A percentile compares a stretch with the other conserved stretches of the same genome.
phyloP scores from a whole-genome alignment of 2,888 invertebrate genomes.

The Cylloceria caligata region DNA sequence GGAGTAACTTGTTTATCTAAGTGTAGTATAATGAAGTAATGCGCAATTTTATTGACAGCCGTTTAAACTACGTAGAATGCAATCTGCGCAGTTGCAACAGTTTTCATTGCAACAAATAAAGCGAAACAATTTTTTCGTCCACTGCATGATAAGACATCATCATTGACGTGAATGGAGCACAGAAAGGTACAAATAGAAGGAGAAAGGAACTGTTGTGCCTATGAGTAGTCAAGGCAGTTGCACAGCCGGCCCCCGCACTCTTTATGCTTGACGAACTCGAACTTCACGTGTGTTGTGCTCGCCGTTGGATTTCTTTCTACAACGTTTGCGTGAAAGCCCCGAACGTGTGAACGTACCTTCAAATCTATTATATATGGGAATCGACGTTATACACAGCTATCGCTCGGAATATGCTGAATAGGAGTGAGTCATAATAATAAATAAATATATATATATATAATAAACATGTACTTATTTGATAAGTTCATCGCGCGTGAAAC shows the following conservation, averaged over 20 bases:
- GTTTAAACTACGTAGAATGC: background rate
- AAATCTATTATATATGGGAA: constrained; percentile 50
- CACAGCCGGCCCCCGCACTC: constrained; percentile 54
- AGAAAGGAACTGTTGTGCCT: constrained; percentile 60
- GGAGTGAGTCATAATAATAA: too few species aligned
- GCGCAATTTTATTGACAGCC: background rate
- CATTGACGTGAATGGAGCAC: constrained; percentile 48
- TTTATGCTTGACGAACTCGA: constrained; percentile 67
- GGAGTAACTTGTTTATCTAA: background rate
- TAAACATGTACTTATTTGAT: constrained; percentile 23
- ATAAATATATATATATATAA: too few species aligned
- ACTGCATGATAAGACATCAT: constrained; percentile 56
- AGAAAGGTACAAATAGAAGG: constrained; percentile 46
- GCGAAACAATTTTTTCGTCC: constrained; percentile 36
- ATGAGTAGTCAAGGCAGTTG: constrained; percentile 63
- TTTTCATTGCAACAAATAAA: constrained; percentile 30
- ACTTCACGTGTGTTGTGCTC: constrained; percentile 47
- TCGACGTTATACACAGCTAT: constrained; percentile 36
- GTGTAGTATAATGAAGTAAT: background rate
- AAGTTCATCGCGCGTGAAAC: constrained; percentile 48
- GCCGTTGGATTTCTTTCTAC: constrained; percentile 53
- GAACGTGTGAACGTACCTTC: constrained; percentile 60
- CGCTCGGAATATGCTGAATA: constrained; percentile 26
- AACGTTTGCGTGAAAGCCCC: constrained; percentile 52
- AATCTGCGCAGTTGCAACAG: constrained; percentile 1